Conservation (phyloP, 1,140 invertebrate genomes). For the Ips typographus region DNA sequence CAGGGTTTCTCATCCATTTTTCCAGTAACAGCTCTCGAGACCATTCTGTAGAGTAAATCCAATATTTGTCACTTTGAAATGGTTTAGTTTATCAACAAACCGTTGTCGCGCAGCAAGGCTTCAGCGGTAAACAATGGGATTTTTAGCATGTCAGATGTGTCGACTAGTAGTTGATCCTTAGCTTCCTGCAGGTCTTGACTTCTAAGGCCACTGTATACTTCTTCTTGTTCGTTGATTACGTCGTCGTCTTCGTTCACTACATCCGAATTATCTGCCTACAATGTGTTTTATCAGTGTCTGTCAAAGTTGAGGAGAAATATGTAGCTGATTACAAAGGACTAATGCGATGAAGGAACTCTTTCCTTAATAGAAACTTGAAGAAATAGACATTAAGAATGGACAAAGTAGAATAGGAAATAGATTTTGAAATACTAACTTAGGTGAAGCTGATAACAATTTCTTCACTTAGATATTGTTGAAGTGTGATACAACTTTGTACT, state of each 20-base stretch:
- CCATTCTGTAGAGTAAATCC: conserved; percentile 61
- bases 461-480: neutral
- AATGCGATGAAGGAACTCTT: no score
- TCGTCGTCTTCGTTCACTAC: conserved; percentile 56
- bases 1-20: conserved; percentile 70
- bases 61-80: conserved; percentile 11
- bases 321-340: no score
- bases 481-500: conserved; percentile 45
- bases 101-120: conserved; percentile 68
- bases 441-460: neutral
- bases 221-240: conserved; percentile 52
- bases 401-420: neutral
- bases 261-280: conserved; percentile 52
- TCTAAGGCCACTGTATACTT: conserved; percentile 66
- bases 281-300: neutral
- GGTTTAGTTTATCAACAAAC: conserved; percentile 47
- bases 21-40: conserved; percentile 68
- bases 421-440: neutral
- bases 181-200: conserved; percentile 75
- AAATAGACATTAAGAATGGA: neutral
- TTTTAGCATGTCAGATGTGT: conserved; percentile 75
- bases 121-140: conserved; percentile 74
- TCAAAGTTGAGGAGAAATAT: no score
- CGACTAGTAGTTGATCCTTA: conserved; percentile 72
- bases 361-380: no score